These are phyloP conservation scores for Leucoraja ocellata DNA, from an alignment of 2,797 vertebrate genomes.

Conservation along the genomic window DNA sequence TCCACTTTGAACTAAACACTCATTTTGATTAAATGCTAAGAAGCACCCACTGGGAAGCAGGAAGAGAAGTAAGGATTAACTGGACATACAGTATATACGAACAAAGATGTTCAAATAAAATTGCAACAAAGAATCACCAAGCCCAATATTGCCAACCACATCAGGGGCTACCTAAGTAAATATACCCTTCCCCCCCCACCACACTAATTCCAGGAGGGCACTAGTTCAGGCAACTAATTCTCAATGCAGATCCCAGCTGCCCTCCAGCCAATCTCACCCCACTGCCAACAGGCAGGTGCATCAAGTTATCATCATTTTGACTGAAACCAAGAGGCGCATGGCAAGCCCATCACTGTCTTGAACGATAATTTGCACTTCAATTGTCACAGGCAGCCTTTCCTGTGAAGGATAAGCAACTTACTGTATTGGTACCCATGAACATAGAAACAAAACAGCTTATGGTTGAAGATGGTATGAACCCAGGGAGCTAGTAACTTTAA, in stretches of 20 bases:
- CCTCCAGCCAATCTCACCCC: too few species aligned
- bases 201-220: too few species aligned
- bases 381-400: not conserved
- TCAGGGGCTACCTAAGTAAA: too few species aligned
- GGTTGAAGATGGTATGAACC: too few species aligned
- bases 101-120: not conserved
- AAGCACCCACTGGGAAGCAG: not conserved
- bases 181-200: too few species aligned
- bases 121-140: not conserved
- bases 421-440: not conserved
- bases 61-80: not conserved
- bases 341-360: not conserved
- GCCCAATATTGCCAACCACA: not conserved
- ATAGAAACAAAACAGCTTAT: too few species aligned
- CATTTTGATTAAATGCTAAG: conserved; percentile 5
- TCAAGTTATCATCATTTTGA: not conserved
- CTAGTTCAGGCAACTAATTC: too few species aligned
- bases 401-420: not conserved
- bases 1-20: not conserved
- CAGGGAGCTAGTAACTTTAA: not conserved
- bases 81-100: not conserved
- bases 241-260: too few species aligned
- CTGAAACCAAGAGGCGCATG: not conserved
- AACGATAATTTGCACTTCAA: not conserved
- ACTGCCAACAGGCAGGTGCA: too few species aligned